Base-by-base conservation (phyloP, 2,113 vertebrate species). In the Piprites chloris region DNA sequence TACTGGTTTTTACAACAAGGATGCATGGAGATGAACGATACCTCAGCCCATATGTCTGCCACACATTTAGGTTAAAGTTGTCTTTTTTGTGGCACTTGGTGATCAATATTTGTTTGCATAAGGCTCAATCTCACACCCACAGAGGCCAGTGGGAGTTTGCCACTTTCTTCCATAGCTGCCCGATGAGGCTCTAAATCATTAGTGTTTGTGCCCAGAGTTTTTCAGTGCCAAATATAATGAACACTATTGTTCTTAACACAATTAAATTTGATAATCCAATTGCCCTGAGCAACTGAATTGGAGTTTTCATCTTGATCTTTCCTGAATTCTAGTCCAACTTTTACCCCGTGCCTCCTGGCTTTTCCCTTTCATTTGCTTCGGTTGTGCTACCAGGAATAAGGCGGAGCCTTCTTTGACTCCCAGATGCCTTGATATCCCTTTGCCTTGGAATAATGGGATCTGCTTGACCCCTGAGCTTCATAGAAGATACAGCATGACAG, bases 211-310 rank as follows among this genome's bases (percentile, higher is more conserved):
- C 85, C 82, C 90, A 88, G 67, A 46, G 67, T 30, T 85, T 91
- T 93, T 71, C 62, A 59, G 65, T 88, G 88, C 95, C 95, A 96
- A 97, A 74, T 84, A 93, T 75, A 92, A 96, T 80, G 87, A 92
- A 93, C 28, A 9, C 56, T 78, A 96, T 95, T 95, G 88, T 96
- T 95, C 94, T 85, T 78, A 75, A 95, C 71, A 96, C 96, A 96
- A 96, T 95, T 92, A 82, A 52, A 78, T 92, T 90, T 90, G 93
- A 94, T 94, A 96, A 96, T 89, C 41, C 86, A 87, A 62, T 49
- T 90, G 95, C 49, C 83, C 49, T 8, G 5, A 87, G 69, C 88
- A 93, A 94, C 73, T 81, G 72, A 62, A 86, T 50, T 47, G 44
- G 53, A 68, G 56, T 22, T 93, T 92, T 86, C 91, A 85, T 56